Evolutionary conservation across 2,113 vertebrate species (phyloP), one percentile per base, ranked within the genome.

Genomic region (Gasterosteus nipponicus): DNA sequence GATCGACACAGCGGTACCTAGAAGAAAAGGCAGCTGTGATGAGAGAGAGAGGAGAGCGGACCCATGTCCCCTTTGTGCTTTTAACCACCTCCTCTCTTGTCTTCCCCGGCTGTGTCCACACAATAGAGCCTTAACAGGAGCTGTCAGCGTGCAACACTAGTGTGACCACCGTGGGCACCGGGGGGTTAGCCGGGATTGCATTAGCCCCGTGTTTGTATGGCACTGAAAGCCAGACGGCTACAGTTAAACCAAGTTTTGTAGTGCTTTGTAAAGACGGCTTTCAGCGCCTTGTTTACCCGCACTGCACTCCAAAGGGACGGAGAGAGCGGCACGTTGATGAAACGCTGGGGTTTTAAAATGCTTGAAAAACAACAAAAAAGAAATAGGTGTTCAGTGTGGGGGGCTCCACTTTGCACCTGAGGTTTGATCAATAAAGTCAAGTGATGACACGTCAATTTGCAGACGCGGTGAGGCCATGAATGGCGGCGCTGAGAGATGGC

Each of bases 61-160:
- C 86, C 71, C 72, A 60, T 80, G 87, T 85, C 80, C 75, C 74
- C 81, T 93, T 89, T 94, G 90, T 94, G 90, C 83, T 83, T 88
- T 87, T 91, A 91, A 93, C 92, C 75, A 86, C 81, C 89, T 83
- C 84, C 85, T 80, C 83, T 91, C 87, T 87, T 91, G 84, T 92
- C 91, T 86, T 87, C 87, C 78, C 56, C 57, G 60, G 85, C 92
- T 89, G 67, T 90, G 87, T 93, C 93, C 72, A 79, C 86, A 93
- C 94, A 95, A 91, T 91, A 86, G 90, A 85, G 83, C 84, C 87
- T 72, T 94, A 96, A 96, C 92, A 95, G 95, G 71, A 95, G 86
- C 95, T 96, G 95, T 97, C 96, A 96, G 88, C 95, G 59, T 83
- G 85, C 68, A 51, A 88, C 89, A 92, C 92, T 92, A 83, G 87